A percentile compares a stretch with the other conserved stretches of the same genome.
Conservation (phyloP, 2,797 vertebrate genomes). For the Microchirus variegatus region DNA sequence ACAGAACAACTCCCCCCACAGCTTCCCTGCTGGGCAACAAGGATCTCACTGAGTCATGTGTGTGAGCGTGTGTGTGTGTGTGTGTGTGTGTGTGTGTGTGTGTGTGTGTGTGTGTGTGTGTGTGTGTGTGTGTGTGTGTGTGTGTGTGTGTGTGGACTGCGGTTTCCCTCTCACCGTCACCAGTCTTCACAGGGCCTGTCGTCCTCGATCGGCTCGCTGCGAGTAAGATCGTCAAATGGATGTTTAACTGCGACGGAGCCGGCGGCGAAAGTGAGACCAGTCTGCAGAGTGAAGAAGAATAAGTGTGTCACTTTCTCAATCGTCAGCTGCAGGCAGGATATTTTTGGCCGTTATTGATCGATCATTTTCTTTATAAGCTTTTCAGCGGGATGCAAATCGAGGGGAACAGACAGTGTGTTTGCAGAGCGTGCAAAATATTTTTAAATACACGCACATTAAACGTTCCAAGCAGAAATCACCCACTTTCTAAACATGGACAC, state of each 20-base stretch:
- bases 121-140: constrained; percentile 19
- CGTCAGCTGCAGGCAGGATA: too few species aligned
- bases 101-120: constrained; percentile 48
- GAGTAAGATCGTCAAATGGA: constrained; percentile 29
- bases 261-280: constrained; percentile 13
- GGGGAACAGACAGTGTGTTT: too few species aligned
- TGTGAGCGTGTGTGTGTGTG: constrained; percentile 27
- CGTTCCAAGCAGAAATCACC: too few species aligned
- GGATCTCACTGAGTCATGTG: constrained; percentile 64
- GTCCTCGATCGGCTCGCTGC: constrained; percentile 46
- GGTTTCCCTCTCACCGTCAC: constrained; percentile 50
- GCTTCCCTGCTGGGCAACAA: constrained; percentile 59
- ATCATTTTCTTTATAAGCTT: too few species aligned
- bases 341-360: too few species aligned
- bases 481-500: too few species aligned
- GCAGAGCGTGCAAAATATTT: too few species aligned
- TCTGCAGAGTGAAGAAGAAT: not conserved
- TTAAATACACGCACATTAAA: too few species aligned
- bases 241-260: constrained; percentile 7
- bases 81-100: constrained; percentile 42
- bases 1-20: constrained; percentile 49
- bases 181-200: constrained; percentile 48
- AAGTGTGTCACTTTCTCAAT: too few species aligned
- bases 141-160: constrained; percentile 41
- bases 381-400: too few species aligned